phyloP scores from a whole-genome alignment of 2,888 invertebrate genomes.

The Tricholauxania praeusta region DNA sequence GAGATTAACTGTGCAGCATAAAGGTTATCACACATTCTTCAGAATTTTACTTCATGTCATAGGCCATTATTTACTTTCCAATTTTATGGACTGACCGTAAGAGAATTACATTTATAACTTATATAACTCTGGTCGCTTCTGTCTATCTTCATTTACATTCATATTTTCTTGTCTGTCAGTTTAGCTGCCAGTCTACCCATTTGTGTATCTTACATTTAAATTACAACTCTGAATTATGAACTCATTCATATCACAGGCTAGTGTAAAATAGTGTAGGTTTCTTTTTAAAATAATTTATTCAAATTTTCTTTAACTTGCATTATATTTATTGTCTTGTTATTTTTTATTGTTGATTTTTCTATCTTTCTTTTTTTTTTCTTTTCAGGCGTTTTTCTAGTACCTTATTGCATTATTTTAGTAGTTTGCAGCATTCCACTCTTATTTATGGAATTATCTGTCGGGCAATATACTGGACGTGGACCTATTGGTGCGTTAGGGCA shows the following conservation, averaged over 20 bases:
- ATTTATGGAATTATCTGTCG: constrained; percentile 93
- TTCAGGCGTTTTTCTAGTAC: constrained; percentile 93
- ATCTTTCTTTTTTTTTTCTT: constrained; percentile 35
- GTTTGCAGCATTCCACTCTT: constrained; percentile 92
- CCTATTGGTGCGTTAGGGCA: constrained; percentile 92
- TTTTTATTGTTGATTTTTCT: not conserved
- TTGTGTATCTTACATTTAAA: constrained; percentile 3
- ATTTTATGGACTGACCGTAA: no score
- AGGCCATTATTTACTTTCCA: no score
- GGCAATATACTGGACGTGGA: constrained; percentile 92
- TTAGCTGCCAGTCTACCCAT: not conserved
- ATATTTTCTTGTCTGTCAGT: not conserved
- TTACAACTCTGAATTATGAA: not conserved
- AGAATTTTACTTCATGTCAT: no score
- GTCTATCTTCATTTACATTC: constrained; percentile 28
- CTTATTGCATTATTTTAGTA: constrained; percentile 91
- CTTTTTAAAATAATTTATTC: constrained; percentile 25
- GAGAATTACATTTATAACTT: no score
- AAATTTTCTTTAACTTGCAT: constrained; percentile 19
- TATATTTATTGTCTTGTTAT: not conserved
- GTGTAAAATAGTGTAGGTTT: constrained; percentile 12
- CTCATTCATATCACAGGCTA: not conserved
- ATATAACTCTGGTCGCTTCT: constrained; percentile 10
- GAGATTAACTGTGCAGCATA: no score
- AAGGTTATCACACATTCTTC: no score